Evolutionary conservation across 1,140 invertebrate species (phyloP), one percentile per base, ranked within the genome.

Genomic region (Ceratosolen fusciceps): DNA sequence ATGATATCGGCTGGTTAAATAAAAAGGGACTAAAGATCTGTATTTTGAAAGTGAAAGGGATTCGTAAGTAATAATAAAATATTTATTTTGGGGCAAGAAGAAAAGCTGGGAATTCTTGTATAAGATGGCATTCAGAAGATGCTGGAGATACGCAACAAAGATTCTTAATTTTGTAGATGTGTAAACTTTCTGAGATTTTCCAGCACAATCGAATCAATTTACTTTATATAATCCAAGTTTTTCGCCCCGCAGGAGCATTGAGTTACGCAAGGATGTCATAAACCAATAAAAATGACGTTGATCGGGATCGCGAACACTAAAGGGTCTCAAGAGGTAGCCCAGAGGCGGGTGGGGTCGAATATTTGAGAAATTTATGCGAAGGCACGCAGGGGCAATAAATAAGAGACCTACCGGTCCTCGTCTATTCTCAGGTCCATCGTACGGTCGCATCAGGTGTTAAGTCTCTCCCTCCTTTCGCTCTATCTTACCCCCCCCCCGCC

Each of bases 371-470:
- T 65, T 79, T 67, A 39, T 74, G 39, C 85, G 68, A 34, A 72
- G 83, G 82, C 88, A 88, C 88, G 88, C 88, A 86, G 80, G 16
- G 82, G 83, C 81, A 86, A 87, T 88, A 90, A 90, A 88, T 85
- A 84, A 82, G 77, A 80, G 72, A 79, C 75, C 67, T 83, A 49
- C 82, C 81, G 80, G 76, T 78, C 80, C 76, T 47, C 19, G 31
- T 16, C 31, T 29, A 26, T 29, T 74, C n/a, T 39, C 70, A 70
- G 70, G 65, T 68, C 79, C 76, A 72, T 76, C 80, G 74, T 78
- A 26, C 70, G 47, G 70, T 70, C 54, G 34, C 67, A 56, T 83
- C 82, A 81, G 82, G 79, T 84, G 78, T 34, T 29, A 31, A 37
- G 31, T 43, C 72, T 82, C 77, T 39, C 70, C 58, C 43, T 37